These are phyloP conservation scores for Dufourea novaeangliae DNA, from an alignment of 1,140 invertebrate genomes.

Conservation along the genomic window DNA sequence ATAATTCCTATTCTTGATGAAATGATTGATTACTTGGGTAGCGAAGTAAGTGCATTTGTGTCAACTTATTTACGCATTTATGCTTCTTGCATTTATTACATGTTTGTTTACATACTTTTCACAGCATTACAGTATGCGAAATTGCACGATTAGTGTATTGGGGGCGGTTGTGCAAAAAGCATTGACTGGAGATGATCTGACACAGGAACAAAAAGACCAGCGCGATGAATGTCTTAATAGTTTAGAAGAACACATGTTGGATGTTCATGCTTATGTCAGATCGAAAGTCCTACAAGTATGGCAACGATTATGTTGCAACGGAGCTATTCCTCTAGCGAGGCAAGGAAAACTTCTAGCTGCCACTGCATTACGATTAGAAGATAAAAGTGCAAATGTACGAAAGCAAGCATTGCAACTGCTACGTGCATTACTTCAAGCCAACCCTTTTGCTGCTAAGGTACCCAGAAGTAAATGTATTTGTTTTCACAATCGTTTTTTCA, in stretches of 20 bases:
- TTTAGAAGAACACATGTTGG: constrained; percentile 91
- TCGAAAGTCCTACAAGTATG: constrained; percentile 91
- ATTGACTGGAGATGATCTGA: constrained; percentile 87
- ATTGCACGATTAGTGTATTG: constrained; percentile 90
- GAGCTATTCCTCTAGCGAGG: constrained; percentile 87
- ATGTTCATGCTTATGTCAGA: constrained; percentile 91
- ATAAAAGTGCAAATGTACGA: constrained; percentile 89
- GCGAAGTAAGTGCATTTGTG: constrained; percentile 81
- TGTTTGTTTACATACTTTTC: constrained; percentile 62
- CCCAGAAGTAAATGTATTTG: constrained; percentile 55
- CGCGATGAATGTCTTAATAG: constrained; percentile 88
- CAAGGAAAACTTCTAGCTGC: constrained; percentile 85
- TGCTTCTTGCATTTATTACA: constrained; percentile 7
- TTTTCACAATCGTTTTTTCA: neutral
- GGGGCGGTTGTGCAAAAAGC: constrained; percentile 87
- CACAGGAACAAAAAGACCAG: constrained; percentile 84
- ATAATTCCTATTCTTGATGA: constrained; percentile 85
- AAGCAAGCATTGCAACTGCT: constrained; percentile 90
- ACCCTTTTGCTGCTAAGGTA: constrained; percentile 88
- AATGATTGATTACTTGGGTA: constrained; percentile 83
- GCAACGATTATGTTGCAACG: constrained; percentile 87
- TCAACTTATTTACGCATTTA: constrained; percentile 72
- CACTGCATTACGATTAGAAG: constrained; percentile 86
- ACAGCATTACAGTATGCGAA: constrained; percentile 90
- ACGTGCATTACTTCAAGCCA: constrained; percentile 88